phyloP scores from a whole-genome alignment of 92 coral and sea anemone genomes.

The Anthopleura xanthogrammica region DNA sequence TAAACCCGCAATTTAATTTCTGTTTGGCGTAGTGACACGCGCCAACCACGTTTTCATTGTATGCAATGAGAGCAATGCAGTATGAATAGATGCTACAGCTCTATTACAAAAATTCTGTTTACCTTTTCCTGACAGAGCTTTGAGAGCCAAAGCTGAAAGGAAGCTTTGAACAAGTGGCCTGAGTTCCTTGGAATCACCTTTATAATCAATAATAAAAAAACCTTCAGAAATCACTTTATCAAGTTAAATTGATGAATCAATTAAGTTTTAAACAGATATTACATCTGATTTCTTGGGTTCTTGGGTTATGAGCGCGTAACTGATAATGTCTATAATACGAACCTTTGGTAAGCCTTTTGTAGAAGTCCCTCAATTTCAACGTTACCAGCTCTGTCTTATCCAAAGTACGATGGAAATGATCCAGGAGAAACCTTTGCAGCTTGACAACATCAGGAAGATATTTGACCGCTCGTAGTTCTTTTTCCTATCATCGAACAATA shows the following conservation, averaged over 20 bases:
- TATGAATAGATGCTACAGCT: not conserved
- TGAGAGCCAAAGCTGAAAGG: slow-evolving; percentile 68
- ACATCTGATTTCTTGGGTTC: no score
- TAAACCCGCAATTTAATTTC: no score
- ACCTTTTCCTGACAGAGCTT: slow-evolving; percentile 67
- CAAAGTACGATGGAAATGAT: slow-evolving; percentile 75
- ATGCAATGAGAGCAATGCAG: not conserved
- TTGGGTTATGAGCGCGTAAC: no score
- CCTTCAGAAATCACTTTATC: no score
- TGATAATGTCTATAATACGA: not conserved
- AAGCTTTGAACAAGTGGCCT: slow-evolving; percentile 58
- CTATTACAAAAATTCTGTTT: not conserved
- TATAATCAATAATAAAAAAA: not conserved
- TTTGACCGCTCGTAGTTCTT: slow-evolving; percentile 65
- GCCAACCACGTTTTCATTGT: not conserved
- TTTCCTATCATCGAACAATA: slow-evolving; percentile 47
- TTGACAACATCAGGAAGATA: slow-evolving; percentile 77
- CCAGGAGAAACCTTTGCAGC: slow-evolving; percentile 69
- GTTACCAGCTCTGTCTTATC: slow-evolving; percentile 69
- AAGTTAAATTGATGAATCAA: no score
- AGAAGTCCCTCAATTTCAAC: slow-evolving; percentile 48
- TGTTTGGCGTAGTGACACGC: no score
- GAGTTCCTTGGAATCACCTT: slow-evolving; percentile 58
- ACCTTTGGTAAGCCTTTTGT: slow-evolving; percentile 38
- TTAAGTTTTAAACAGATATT: no score